phyloP scores from a whole-genome alignment of 2,888 invertebrate genomes.

The Aquatica leii region DNA sequence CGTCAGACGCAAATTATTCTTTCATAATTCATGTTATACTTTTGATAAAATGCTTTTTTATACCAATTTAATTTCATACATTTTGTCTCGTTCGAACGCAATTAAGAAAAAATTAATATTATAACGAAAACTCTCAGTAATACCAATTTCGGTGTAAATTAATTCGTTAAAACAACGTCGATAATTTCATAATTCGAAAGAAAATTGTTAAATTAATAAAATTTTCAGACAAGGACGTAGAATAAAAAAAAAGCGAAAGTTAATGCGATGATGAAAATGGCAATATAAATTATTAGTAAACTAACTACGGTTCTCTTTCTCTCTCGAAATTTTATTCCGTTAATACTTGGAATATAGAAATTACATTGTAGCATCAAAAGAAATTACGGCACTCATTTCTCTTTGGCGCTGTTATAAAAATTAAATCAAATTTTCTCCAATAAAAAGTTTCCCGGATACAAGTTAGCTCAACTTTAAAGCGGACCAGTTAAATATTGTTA shows the following conservation, averaged over 20 bases:
- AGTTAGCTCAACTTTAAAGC: slow-evolving; percentile 54
- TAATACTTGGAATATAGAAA: slow-evolving; percentile 59
- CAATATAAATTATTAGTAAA: slow-evolving; percentile 23
- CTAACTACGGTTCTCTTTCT: slow-evolving; percentile 28
- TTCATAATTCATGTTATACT: slow-evolving; percentile 41
- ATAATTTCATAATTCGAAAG: slow-evolving; percentile 7
- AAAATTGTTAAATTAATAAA: slow-evolving; percentile 10
- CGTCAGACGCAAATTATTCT: slow-evolving; percentile 32
- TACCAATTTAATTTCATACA: slow-evolving; percentile 7
- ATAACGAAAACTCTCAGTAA: too few species aligned
- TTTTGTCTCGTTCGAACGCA: too few species aligned
- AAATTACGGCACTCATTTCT: slow-evolving; percentile 62
- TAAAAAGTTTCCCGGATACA: slow-evolving; percentile 57
- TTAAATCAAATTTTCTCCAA: slow-evolving; percentile 62
- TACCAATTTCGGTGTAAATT: slow-evolving; percentile 1
- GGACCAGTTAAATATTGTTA: slow-evolving; percentile 43
- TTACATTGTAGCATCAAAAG: slow-evolving; percentile 62
- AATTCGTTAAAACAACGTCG: slow-evolving; percentile 10
- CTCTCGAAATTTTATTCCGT: slow-evolving; percentile 54
- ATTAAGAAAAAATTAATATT: too few species aligned
- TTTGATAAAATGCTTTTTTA: slow-evolving; percentile 34
- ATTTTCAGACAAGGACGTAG: not conserved
- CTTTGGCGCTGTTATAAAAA: slow-evolving; percentile 60
- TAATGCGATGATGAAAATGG: slow-evolving; percentile 16
- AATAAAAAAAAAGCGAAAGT: not conserved